Evolutionary conservation across 2,113 vertebrate genomes (phyloP).

Genomic region (Thunnus thynnus): DNA sequence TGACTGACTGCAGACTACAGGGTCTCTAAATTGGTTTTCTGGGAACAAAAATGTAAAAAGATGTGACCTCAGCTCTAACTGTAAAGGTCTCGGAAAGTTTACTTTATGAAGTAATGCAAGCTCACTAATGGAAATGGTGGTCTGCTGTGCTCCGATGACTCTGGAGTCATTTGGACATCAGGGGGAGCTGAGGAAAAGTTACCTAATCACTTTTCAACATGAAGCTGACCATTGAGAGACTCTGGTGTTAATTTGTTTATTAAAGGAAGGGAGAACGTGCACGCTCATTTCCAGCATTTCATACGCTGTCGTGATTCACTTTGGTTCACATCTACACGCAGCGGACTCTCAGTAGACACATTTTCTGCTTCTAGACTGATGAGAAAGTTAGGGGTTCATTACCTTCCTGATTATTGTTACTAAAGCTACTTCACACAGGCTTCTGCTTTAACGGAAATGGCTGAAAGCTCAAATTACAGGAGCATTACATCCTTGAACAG

Average conservation of each 20-base stretch:
- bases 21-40: conserved; percentile 35
- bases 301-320: not conserved
- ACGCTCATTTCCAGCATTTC: conserved; percentile 1
- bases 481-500: not conserved
- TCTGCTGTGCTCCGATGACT: conserved; percentile 29
- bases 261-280: conserved; percentile 14
- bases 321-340: not conserved
- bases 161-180: conserved; percentile 9
- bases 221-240: conserved; percentile 8
- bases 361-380: not conserved
- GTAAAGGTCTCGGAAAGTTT: conserved; percentile 52
- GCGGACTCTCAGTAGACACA: not conserved
- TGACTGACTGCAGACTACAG: conserved; percentile 25
- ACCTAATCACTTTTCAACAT: conserved; percentile 30
- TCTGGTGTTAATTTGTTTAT: conserved; percentile 21
- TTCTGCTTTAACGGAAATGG: not conserved
- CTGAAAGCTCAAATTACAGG: not conserved
- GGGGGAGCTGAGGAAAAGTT: conserved; percentile 22
- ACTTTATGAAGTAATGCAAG: conserved; percentile 48
- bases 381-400: not conserved
- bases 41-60: conserved; percentile 25
- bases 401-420: not conserved
- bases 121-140: conserved; percentile 22
- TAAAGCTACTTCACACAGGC: not conserved
- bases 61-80: conserved; percentile 40